Conservation (phyloP, 2,797 vertebrate species). For the Hafferia zeledoni region DNA sequence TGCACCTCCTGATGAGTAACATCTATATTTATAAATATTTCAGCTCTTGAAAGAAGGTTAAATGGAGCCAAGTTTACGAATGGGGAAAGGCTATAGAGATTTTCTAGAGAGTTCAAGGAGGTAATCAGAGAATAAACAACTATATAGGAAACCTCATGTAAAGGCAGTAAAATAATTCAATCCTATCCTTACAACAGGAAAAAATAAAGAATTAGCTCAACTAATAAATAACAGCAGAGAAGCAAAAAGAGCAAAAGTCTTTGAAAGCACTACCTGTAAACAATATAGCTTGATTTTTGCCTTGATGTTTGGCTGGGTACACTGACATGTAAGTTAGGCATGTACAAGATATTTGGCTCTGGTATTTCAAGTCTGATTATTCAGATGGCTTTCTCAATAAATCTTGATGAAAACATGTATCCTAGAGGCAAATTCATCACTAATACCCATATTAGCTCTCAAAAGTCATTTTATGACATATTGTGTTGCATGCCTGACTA, state of each 20-base stretch:
- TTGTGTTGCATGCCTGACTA: conserved; percentile 6
- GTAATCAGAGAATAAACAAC: background rate
- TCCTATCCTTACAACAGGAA: background rate
- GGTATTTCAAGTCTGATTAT: background rate
- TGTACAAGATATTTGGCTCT: background rate
- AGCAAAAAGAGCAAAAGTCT: background rate
- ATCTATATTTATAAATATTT: background rate
- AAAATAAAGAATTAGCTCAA: background rate
- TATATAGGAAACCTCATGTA: background rate
- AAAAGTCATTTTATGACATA: conserved; percentile 10
- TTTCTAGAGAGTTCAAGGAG: background rate
- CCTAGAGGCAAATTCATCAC: background rate
- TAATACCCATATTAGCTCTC: background rate
- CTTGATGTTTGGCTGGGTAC: background rate
- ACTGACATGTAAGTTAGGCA: background rate
- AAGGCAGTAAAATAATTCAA: background rate
- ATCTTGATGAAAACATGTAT: background rate
- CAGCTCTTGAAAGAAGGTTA: background rate
- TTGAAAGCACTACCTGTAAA: background rate
- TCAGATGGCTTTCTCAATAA: background rate
- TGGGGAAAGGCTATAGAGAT: background rate
- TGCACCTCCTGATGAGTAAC: background rate
- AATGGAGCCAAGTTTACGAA: background rate
- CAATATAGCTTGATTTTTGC: background rate
- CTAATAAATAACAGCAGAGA: background rate